Evolutionary conservation across 2,797 vertebrate species (phyloP).

Genomic region (Scolopax rusticola): DNA sequence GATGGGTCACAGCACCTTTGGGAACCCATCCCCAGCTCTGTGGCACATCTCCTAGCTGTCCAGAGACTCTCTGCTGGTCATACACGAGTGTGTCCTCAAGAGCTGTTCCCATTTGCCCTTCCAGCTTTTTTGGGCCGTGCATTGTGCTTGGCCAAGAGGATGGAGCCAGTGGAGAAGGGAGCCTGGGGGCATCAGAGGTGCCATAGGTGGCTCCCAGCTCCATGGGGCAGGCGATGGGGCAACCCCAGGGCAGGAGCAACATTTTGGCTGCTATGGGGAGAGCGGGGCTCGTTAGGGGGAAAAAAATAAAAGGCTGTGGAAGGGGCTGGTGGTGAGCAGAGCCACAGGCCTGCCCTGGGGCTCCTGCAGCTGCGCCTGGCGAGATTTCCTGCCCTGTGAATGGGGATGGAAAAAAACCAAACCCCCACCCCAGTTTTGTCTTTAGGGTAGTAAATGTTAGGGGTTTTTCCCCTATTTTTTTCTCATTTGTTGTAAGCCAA

Average conservation of each 20-base stretch:
- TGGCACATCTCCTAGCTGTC: accelerated
- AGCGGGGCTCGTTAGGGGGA: neutral
- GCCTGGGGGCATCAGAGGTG: neutral
- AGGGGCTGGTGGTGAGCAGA: neutral
- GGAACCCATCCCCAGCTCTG: neutral
- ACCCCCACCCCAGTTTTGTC: neutral
- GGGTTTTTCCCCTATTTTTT: neutral
- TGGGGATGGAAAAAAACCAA: neutral
- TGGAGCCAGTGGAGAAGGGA: accelerated
- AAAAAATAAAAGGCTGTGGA: neutral
- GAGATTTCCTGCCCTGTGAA: neutral
- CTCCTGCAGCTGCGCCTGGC: neutral
- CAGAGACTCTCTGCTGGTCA: accelerated
- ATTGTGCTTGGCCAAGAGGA: accelerated
- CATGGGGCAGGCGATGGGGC: neutral
- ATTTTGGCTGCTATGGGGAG: accelerated
- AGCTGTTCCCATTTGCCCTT: neutral
- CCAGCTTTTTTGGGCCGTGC: accelerated
- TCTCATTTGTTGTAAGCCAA: neutral
- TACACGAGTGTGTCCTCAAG: too few relatives aligned
- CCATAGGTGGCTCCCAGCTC: neutral
- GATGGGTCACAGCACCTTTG: neutral
- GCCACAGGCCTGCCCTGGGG: neutral
- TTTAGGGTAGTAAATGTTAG: neutral
- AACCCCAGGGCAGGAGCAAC: neutral